These are phyloP conservation scores for Falco concolor DNA, from an alignment of 2,797 vertebrate genomes.

Conservation along the genomic window DNA sequence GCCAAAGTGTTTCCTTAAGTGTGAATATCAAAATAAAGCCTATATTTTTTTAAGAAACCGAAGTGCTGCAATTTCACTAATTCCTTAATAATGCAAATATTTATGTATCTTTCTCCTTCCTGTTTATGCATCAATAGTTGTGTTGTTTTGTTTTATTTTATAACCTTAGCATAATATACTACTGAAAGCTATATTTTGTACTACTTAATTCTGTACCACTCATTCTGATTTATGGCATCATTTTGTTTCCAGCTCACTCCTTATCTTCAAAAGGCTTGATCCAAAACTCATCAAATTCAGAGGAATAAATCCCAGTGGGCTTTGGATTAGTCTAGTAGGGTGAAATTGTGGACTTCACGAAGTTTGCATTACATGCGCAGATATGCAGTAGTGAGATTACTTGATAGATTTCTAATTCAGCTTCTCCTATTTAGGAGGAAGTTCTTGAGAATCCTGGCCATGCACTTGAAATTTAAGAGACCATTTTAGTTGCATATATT, in stretches of 20 bases:
- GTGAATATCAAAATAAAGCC: slow-evolving; percentile 40
- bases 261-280: slow-evolving; percentile 66
- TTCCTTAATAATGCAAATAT: slow-evolving; percentile 40
- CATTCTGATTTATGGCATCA: slow-evolving; percentile 63
- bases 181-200: slow-evolving; percentile 46
- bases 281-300: slow-evolving; percentile 65
- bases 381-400: slow-evolving; percentile 33
- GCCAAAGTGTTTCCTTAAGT: slow-evolving; percentile 56
- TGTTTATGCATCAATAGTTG: background rate
- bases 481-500: slow-evolving; percentile 48
- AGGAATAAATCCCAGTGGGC: slow-evolving; percentile 56
- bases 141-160: slow-evolving; percentile 27
- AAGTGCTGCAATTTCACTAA: background rate
- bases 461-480: slow-evolving; percentile 59
- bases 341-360: slow-evolving; percentile 54
- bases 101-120: background rate
- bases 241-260: slow-evolving; percentile 63
- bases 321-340: slow-evolving; percentile 61
- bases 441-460: slow-evolving; percentile 50
- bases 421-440: slow-evolving; percentile 27
- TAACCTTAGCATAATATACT: slow-evolving; percentile 27
- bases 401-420: slow-evolving; percentile 59
- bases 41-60: background rate
- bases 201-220: slow-evolving; percentile 55
- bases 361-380: slow-evolving; percentile 48